A percentile compares a stretch with the other conserved stretches of the same genome.
phyloP scores from a whole-genome alignment of 64 coral and sea anemone species.

The Anthopleura sola region DNA sequence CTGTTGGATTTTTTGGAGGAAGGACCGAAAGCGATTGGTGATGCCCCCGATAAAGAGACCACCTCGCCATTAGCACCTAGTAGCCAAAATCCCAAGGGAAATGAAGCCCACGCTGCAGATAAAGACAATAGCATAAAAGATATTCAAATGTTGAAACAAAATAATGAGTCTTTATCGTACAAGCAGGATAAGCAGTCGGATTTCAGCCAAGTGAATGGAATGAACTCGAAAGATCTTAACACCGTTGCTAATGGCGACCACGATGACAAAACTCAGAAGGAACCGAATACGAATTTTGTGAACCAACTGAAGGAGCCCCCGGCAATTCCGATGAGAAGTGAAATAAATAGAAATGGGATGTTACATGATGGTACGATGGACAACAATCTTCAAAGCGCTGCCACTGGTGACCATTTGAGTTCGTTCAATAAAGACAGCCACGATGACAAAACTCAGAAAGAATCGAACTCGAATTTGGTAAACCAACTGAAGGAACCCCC shows the following conservation, averaged over 20 bases:
- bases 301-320: not conserved
- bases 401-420: not conserved
- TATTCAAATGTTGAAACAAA: not conserved
- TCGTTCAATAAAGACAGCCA: not conserved
- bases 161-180: not conserved
- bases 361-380: not conserved
- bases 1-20: slow-evolving; percentile 8
- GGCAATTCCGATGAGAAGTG: not conserved
- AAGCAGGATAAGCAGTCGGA: not conserved
- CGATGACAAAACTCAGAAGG: not conserved
- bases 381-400: not conserved
- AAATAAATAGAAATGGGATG: not conserved
- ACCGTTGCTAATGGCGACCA: not conserved
- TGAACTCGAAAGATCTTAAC: not conserved
- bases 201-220: not conserved
- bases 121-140: not conserved
- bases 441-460: not conserved
- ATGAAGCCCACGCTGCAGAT: not conserved
- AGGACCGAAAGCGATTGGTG: not conserved
- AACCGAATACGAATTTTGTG: not conserved
- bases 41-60: not conserved
- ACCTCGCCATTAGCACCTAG: too few relatives aligned
- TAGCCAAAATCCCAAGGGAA: not conserved
- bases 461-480: not conserved
- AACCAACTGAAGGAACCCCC: not conserved